Conservation (phyloP, 2,113 vertebrate species). For the Macroglossus sobrinus region DNA sequence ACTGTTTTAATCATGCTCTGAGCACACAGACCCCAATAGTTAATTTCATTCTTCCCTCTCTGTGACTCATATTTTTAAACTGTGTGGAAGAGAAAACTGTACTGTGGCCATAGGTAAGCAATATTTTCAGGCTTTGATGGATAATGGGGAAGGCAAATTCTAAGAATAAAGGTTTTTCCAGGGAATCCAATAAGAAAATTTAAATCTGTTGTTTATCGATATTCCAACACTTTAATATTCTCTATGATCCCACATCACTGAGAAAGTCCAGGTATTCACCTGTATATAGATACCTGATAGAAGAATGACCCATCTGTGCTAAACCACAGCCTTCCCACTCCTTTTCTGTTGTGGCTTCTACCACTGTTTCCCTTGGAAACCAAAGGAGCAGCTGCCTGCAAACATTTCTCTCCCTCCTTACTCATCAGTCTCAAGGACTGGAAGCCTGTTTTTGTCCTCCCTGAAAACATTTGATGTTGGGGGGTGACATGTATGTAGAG, state of each 20-base stretch:
- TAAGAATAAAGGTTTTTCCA: not conserved
- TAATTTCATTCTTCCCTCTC: not conserved
- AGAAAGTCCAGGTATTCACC: not conserved
- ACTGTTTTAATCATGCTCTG: not conserved
- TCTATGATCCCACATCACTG: not conserved
- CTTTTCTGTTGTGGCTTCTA: conserved; percentile 36
- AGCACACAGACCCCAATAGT: not conserved
- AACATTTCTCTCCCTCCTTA: conserved; percentile 35
- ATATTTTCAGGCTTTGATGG: not conserved
- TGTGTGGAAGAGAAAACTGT: not conserved
- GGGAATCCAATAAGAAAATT: conserved; percentile 23
- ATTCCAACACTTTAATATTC: not conserved
- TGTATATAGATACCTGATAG: not conserved
- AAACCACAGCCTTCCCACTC: conserved; percentile 43
- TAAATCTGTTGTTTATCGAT: not conserved
- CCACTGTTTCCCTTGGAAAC: conserved; percentile 74
- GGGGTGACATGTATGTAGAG: not conserved
- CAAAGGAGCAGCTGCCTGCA: conserved; percentile 45
- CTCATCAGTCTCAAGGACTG: conserved; percentile 23
- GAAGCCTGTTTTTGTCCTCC: conserved; percentile 19
- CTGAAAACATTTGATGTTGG: conserved; percentile 25
- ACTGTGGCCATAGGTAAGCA: not conserved
- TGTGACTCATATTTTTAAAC: not conserved
- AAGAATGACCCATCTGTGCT: conserved; percentile 38
- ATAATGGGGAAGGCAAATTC: not conserved